These are phyloP conservation scores for Acronicta leporina DNA, from an alignment of 2,888 invertebrate species.

Conservation along the genomic window DNA sequence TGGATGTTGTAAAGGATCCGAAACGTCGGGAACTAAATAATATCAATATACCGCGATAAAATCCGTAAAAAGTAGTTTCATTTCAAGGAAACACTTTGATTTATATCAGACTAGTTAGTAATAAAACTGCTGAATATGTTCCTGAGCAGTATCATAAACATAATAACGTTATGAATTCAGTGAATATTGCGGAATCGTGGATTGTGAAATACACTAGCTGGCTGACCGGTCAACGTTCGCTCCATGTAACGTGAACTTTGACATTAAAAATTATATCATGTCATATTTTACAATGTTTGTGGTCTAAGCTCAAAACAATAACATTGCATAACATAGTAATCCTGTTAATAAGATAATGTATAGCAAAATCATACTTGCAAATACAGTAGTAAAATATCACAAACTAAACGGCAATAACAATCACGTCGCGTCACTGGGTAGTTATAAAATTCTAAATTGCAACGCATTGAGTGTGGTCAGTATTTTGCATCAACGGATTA, in stretches of 20 bases:
- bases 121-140: slow-evolving; percentile 39
- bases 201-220: slow-evolving; percentile 57
- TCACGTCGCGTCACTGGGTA: slow-evolving; percentile 57
- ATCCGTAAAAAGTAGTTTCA: too few species aligned
- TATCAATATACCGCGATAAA: too few species aligned
- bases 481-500: slow-evolving; percentile 51
- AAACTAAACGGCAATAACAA: slow-evolving; percentile 56
- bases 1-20: too few species aligned
- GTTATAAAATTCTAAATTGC: slow-evolving; percentile 66
- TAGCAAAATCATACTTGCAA: slow-evolving; percentile 18
- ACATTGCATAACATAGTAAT: slow-evolving; percentile 17
- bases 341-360: slow-evolving; percentile 8
- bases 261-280: slow-evolving; percentile 58
- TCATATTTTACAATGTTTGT: slow-evolving; percentile 22
- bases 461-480: slow-evolving; percentile 75
- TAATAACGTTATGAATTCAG: slow-evolving; percentile 37
- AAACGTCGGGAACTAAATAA: too few species aligned
- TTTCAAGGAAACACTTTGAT: slow-evolving; percentile 38
- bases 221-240: slow-evolving; percentile 67
- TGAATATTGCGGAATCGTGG: slow-evolving; percentile 56
- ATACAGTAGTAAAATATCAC: slow-evolving; percentile 51
- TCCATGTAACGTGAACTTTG: slow-evolving; percentile 64
- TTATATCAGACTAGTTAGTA: slow-evolving; percentile 36
- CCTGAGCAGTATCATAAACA: slow-evolving; percentile 42
- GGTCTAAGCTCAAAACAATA: slow-evolving; percentile 23